Evolutionary conservation across 37 sponge, comb jelly and placozoan genomes (phyloP).

Genomic region (Spongilla lacustris): DNA sequence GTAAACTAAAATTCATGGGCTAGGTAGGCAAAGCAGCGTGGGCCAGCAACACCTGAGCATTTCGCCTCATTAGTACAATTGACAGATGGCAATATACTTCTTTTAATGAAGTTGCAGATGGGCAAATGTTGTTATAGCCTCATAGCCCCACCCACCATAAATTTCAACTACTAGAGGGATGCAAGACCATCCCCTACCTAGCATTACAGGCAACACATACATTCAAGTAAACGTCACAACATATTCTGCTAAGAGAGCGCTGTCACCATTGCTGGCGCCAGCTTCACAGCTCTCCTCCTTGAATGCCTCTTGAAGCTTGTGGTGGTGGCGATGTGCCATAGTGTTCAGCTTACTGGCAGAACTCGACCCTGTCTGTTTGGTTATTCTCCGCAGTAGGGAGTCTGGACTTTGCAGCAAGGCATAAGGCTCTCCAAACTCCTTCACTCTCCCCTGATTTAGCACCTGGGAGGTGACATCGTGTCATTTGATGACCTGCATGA

Average conservation of each 20-base stretch:
- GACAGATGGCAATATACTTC: too few relatives aligned
- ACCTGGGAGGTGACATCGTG: conserved; percentile 34
- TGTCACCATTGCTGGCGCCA: background rate
- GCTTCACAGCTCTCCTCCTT: background rate
- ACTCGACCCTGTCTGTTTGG: conserved; percentile 38
- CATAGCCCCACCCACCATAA: too few relatives aligned
- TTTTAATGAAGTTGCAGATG: too few relatives aligned
- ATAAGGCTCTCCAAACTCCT: conserved; percentile 65
- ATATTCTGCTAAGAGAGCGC: background rate
- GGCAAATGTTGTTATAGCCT: too few relatives aligned
- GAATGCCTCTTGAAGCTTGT: background rate
- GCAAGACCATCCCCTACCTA: too few relatives aligned
- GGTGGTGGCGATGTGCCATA: conserved; percentile 24
- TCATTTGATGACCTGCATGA: background rate
- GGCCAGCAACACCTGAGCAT: too few relatives aligned
- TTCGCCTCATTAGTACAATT: too few relatives aligned
- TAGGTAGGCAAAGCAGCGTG: too few relatives aligned
- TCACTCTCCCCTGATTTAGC: conserved; percentile 43
- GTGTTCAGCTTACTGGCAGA: conserved; percentile 39
- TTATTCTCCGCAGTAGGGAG: conserved; percentile 39
- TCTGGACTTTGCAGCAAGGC: conserved; percentile 30
- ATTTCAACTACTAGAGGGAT: too few relatives aligned
- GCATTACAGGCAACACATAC: background rate
- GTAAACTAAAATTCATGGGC: too few relatives aligned
- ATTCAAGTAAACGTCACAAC: background rate